A percentile compares a stretch with the other conserved stretches of the same genome.
Evolutionary conservation across 2,113 vertebrate genomes (phyloP).

Genomic region (Lutjanus erythropterus): DNA sequence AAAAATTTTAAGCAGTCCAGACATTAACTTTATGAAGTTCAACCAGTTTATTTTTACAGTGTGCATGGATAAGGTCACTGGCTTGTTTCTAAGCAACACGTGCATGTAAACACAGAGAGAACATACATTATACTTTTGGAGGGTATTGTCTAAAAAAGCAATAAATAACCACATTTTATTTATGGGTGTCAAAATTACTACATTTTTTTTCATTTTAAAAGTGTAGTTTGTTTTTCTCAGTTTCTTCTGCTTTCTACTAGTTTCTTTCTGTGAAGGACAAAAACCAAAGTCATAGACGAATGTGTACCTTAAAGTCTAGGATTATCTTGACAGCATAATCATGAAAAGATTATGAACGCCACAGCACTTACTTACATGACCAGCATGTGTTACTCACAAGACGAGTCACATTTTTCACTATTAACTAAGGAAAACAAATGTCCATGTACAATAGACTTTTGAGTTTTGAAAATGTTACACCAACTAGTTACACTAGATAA

Average conservation of each 20-base stretch:
- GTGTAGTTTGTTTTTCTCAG: neutral
- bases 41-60: too few relatives aligned
- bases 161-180: neutral
- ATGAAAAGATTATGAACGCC: conserved; percentile 13
- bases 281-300: conserved; percentile 25
- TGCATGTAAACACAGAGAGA: conserved; percentile 8
- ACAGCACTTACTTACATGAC: neutral
- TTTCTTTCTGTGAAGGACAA: conserved; percentile 15
- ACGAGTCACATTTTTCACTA: neutral
- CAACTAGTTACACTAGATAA: too few relatives aligned
- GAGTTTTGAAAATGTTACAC: too few relatives aligned
- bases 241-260: neutral
- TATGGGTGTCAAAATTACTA: neutral
- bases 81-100: neutral
- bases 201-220: neutral
- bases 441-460: too few relatives aligned
- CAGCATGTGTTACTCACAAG: neutral
- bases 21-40: too few relatives aligned
- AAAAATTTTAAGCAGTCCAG: too few relatives aligned
- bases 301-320: neutral
- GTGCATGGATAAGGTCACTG: conserved; percentile 4
- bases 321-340: conserved; percentile 35
- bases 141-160: neutral
- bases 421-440: too few relatives aligned
- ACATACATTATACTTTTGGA: neutral